phyloP scores from a whole-genome alignment of 2,888 invertebrate genomes.

The Ormyrus nitidulus region DNA sequence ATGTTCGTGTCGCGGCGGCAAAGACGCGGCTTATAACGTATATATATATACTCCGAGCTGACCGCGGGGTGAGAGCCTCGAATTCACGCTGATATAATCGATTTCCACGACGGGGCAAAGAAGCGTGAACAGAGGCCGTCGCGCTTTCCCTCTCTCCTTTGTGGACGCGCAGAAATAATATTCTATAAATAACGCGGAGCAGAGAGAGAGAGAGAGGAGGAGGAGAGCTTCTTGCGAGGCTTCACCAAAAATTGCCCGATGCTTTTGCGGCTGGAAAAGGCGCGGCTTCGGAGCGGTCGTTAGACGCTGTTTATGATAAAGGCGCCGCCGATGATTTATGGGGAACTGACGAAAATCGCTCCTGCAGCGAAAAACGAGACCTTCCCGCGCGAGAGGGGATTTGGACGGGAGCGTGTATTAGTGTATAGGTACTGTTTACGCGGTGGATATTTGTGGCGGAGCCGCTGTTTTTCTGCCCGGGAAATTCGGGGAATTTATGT shows the following conservation, averaged over 20 bases:
- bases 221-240: conserved; percentile 18
- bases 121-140: background rate
- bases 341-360: background rate
- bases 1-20: background rate
- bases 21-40: too few species aligned
- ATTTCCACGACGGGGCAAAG: conserved; percentile 20
- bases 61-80: too few species aligned
- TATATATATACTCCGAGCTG: too few species aligned
- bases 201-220: conserved; percentile 19
- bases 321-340: background rate
- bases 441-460: too few species aligned
- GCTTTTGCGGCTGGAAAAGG: background rate
- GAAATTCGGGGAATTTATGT: too few species aligned
- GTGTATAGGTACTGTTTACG: too few species aligned
- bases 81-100: conserved; percentile 17
- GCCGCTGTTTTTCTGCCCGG: too few species aligned
- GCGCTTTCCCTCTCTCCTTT: too few species aligned
- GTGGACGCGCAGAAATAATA: conserved; percentile 32
- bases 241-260: background rate
- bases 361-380: too few species aligned
- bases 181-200: conserved; percentile 36
- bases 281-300: background rate
- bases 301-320: background rate
- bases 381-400: too few species aligned
- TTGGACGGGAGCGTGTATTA: too few species aligned